Percentiles rank a stretch among this genome's conserved stretches.
Evolutionary conservation across 2,888 invertebrate species (phyloP).

Genomic region (Yponomeuta plumbellus): DNA sequence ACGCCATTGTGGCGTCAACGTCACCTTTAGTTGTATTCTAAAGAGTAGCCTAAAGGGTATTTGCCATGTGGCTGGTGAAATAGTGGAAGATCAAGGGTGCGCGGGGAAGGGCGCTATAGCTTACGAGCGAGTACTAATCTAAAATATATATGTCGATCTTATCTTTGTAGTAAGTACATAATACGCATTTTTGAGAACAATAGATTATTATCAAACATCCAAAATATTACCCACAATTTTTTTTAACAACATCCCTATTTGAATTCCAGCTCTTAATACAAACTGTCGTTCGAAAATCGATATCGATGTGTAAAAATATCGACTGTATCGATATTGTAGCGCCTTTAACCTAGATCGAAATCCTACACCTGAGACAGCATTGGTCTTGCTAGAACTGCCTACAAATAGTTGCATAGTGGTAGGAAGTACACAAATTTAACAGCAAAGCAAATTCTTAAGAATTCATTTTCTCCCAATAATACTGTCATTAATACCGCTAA

Average conservation of each 20-base stretch:
- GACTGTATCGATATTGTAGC: slow-evolving; percentile 31
- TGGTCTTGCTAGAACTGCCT: slow-evolving; percentile 31
- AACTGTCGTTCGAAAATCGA: slow-evolving; percentile 1
- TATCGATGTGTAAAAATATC: slow-evolving; percentile 28
- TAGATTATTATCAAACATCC: neutral
- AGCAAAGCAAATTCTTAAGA: slow-evolving; percentile 18
- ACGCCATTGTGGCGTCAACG: neutral
- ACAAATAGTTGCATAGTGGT: neutral
- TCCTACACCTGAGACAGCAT: neutral
- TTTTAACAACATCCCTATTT: neutral
- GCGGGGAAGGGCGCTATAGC: slow-evolving; percentile 57
- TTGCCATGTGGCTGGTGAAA: slow-evolving; percentile 57
- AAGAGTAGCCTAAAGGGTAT: slow-evolving; percentile 35
- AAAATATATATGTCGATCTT: neutral
- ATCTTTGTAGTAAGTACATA: neutral
- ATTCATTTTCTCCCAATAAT: slow-evolving; percentile 16
- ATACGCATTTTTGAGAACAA: neutral
- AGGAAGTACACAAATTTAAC: neutral
- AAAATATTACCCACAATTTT: neutral
- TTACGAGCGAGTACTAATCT: neutral
- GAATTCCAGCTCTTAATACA: neutral
- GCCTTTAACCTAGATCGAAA: neutral
- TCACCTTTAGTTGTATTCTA: neutral
- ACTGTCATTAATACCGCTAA: slow-evolving; percentile 11
- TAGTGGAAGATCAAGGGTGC: slow-evolving; percentile 67